Evolutionary conservation across 2,113 vertebrate species (phyloP), one percentile per base, ranked within the genome.

Genomic region (Oreochromis spilurus): DNA sequence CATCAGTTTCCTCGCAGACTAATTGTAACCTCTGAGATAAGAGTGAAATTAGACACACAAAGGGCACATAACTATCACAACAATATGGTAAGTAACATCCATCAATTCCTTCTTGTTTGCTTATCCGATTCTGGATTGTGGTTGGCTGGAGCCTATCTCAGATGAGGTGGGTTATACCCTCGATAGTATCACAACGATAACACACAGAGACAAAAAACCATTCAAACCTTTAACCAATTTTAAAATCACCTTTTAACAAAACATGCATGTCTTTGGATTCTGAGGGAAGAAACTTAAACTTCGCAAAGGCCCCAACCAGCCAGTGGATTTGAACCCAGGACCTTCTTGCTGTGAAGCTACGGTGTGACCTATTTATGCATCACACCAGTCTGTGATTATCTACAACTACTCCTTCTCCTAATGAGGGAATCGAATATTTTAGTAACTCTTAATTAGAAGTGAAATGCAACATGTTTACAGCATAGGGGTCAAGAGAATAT

Each of bases 381-480:
- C 40, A 72, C 4, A 26, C 21, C 52, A 48, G 50, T 29, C 16
- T 43, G 52, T 26, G 83, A 90, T 87, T 85, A 90, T 83, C 92
- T 86, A 88, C 45, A 88, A 81, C 84, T 81, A 81, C 17, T 31
- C 34, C 36, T 9, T 31, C 26, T 10, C 77, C 40, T 87, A 91
- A 90, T 92, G 75, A 87, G 90, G 78, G 80, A 29, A 81, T 87
- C 26, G 6, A 58, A 50, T 31, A 40, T 3, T 31, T 75, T 83
- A 11, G 45, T 38, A 85, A 75, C 10, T n/a, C 13, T 17, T 90
- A 90, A 92, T 93, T 91, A 89, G 84, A 85, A 21, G 72, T 45
- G 13, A 81, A 77, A 82, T 21, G 12, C 17, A 31, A 9, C 2
- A 4, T 60, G 90, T 84, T 85, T 90, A 87, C 86, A 86, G 45